Evolutionary conservation across 2,113 vertebrate species (phyloP), one percentile per base, ranked within the genome.

Genomic region (Gymnocephalus cernua): DNA sequence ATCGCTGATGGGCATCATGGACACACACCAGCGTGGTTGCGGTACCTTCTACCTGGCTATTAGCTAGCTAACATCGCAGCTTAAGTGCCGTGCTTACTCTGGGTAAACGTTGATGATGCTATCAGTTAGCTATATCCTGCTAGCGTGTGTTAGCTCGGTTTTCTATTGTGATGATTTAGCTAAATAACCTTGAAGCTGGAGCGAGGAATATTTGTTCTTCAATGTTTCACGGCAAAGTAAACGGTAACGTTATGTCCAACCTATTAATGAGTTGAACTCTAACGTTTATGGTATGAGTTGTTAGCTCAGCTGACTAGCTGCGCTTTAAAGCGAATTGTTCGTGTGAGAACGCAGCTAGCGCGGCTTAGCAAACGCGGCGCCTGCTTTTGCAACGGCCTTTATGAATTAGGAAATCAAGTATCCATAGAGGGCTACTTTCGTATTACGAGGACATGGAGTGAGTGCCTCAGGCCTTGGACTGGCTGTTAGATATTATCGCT

Each of bases 91-190:
- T 27, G 66, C 78, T 54, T 25, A 80, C 74, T 38, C 35, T 29
- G 53, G 77, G 77, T 79, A 54, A 81, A 79, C 51, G 76, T 78
- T 67, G 65, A 83, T 29, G 84, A 90, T 89, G 89, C 88, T 92
- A 89, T 72, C 70, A 29, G 80, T 84, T 90, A 92, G 91, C 90
- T 65, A 50, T 65, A 50, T 65, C 58, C 48, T 41, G 82, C 86
- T 90, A 91, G 80, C 86, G 58, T 87, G 35, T 70, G 75, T 51
- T 88, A 84, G 90, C 90, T 59, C 59, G 57, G 21, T 56, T 88
- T 56, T 88, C 80, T 91, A 90, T 92, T 93, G 91, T 94, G 92
- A 90, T 91, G 87, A 86, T 89, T 84, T 84, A 84, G 88, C 92
- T 80, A 72, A 93, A 90, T 93, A 94, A 95, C 89, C 91, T 93